Conservation (phyloP, 92 coral and sea anemone genomes). For the Meandrina meandrites region DNA sequence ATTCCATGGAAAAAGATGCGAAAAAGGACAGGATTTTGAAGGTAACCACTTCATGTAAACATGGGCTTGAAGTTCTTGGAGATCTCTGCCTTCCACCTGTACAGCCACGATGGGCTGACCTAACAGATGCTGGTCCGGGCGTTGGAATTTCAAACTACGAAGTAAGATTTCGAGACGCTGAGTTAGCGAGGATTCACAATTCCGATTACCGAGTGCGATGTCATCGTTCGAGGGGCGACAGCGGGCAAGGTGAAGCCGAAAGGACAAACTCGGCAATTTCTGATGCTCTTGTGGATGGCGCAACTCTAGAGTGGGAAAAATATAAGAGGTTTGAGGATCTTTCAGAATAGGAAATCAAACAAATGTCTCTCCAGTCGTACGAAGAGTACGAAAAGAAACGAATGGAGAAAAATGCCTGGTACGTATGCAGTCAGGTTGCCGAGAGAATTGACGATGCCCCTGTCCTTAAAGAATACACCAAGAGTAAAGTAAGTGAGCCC, state of each 20-base stretch:
- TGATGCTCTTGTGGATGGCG: slow-evolving; percentile 53
- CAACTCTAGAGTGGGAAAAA: slow-evolving; percentile 48
- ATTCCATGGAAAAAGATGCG: too few relatives aligned
- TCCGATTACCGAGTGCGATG: too few relatives aligned
- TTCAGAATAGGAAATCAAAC: slow-evolving; percentile 43
- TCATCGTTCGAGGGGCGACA: too few relatives aligned
- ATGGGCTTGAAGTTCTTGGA: too few relatives aligned
- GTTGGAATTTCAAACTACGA: too few relatives aligned
- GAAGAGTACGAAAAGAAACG: slow-evolving; percentile 49
- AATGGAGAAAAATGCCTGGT: slow-evolving; percentile 40
- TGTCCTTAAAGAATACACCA: slow-evolving; percentile 41
- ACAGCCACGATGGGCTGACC: too few relatives aligned
- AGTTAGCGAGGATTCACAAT: too few relatives aligned
- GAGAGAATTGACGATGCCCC: slow-evolving; percentile 49
- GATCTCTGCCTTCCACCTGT: too few relatives aligned
- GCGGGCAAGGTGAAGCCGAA: slow-evolving; percentile 41
- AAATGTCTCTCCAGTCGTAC: slow-evolving; percentile 33
- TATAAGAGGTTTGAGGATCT: slow-evolving; percentile 49
- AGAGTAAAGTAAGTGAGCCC: slow-evolving; percentile 38
- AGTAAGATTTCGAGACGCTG: too few relatives aligned
- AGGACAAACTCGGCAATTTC: slow-evolving; percentile 52
- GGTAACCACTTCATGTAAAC: too few relatives aligned
- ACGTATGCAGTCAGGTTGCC: slow-evolving; percentile 33
- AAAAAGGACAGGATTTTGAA: too few relatives aligned
- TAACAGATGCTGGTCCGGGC: too few relatives aligned